Evolutionary conservation across 2,888 invertebrate species (phyloP).

Genomic region (Diarsia rubi): DNA sequence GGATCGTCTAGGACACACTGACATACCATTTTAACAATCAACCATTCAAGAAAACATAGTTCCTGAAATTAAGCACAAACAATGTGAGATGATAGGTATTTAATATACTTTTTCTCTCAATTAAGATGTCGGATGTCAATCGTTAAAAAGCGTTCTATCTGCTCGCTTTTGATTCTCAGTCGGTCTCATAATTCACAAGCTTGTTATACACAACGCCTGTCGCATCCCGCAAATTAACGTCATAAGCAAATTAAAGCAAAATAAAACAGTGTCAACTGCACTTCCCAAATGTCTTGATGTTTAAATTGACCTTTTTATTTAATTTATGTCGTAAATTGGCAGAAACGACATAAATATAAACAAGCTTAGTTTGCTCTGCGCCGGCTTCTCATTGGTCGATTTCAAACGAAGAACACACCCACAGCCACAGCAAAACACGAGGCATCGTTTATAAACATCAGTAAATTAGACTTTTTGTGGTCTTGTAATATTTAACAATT

Average conservation of each 20-base stretch:
- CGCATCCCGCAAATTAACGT: slow-evolving; percentile 26
- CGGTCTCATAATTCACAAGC: slow-evolving; percentile 32
- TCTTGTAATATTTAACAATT: slow-evolving; percentile 16
- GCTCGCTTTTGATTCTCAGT: neutral
- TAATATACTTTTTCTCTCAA: neutral
- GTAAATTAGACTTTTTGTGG: slow-evolving; percentile 42
- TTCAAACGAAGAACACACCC: slow-evolving; percentile 53
- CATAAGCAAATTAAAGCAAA: slow-evolving; percentile 46
- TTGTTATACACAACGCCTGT: slow-evolving; percentile 20
- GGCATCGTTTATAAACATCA: slow-evolving; percentile 20
- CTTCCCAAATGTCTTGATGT: slow-evolving; percentile 38
- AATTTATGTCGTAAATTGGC: slow-evolving; percentile 37
- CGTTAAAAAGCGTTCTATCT: neutral
- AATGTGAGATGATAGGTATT: no score
- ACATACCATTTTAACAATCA: no score
- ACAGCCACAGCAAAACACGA: slow-evolving; percentile 55
- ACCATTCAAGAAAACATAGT: no score
- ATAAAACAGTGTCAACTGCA: slow-evolving; percentile 30
- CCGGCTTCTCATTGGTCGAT: slow-evolving; percentile 51
- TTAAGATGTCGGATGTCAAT: no score
- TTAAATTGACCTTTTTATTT: slow-evolving; percentile 25
- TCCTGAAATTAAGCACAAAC: no score
- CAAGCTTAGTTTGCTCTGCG: slow-evolving; percentile 35
- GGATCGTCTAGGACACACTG: no score
- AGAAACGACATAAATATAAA: slow-evolving; percentile 34